A percentile compares a stretch with the other conserved stretches of the same genome.
phyloP scores from a whole-genome alignment of 1,140 invertebrate genomes.

The Ylistrum balloti region DNA sequence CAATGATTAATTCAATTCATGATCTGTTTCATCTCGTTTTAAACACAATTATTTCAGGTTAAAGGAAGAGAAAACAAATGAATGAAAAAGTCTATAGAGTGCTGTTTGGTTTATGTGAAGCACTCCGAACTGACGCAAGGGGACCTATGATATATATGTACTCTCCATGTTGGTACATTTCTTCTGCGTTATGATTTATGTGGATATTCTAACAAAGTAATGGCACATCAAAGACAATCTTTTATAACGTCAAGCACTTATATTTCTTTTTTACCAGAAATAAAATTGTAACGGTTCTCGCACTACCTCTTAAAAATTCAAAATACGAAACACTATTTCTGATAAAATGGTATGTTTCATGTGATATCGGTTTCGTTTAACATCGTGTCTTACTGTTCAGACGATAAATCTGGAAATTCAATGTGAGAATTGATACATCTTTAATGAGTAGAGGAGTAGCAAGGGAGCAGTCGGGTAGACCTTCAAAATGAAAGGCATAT shows the following conservation, averaged over 20 bases:
- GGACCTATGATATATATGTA: neutral
- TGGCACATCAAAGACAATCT: neutral
- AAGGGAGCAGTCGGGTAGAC: neutral
- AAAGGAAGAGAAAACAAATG: neutral
- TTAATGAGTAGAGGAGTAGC: neutral
- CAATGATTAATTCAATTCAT: no score
- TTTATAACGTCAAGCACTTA: neutral
- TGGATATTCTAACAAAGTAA: neutral
- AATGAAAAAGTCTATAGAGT: neutral
- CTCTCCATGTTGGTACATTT: neutral
- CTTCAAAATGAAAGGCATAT: neutral
- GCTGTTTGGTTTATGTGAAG: neutral
- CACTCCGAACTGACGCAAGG: neutral
- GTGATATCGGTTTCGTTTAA: neutral
- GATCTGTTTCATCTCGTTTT: neutral
- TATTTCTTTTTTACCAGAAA: neutral
- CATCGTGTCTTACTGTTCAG: neutral
- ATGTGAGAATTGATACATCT: neutral
- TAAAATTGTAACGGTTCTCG: neutral
- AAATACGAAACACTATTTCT: neutral
- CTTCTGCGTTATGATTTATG: neutral
- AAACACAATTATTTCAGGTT: slow-evolving; percentile 2
- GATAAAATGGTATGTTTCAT: slow-evolving; percentile 31
- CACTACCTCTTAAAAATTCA: neutral
- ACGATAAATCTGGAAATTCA: slow-evolving; percentile 18